Evolutionary conservation across 2,888 invertebrate species (phyloP).

Genomic region (Lamproptera curius): DNA sequence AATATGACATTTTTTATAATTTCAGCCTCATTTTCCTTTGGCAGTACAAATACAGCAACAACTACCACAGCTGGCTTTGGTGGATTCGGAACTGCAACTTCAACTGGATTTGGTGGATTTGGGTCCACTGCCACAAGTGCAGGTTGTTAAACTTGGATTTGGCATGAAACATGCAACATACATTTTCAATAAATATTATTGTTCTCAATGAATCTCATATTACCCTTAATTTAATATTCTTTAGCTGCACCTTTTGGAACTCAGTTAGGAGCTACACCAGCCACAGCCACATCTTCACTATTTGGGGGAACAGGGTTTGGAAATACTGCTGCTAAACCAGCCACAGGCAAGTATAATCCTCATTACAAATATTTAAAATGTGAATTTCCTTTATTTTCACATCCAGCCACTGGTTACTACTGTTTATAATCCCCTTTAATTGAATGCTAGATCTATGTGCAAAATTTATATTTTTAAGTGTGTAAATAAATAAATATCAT

Average conservation of each 20-base stretch:
- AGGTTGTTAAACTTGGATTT: constrained; percentile 32
- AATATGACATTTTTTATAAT: too few relatives aligned
- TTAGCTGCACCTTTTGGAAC: constrained; percentile 70
- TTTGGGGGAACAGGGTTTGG: constrained; percentile 75
- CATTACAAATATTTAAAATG: background rate
- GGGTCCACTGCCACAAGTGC: constrained; percentile 57
- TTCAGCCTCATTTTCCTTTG: constrained; percentile 71
- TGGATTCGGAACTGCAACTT: constrained; percentile 62
- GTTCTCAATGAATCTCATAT: too few relatives aligned
- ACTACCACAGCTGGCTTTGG: constrained; percentile 68
- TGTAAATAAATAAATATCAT: too few relatives aligned
- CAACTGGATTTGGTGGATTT: constrained; percentile 66
- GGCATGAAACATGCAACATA: background rate
- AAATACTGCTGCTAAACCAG: constrained; percentile 61
- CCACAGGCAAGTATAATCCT: constrained; percentile 45
- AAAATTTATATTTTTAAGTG: too few relatives aligned
- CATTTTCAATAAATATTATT: too few relatives aligned
- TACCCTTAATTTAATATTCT: constrained; percentile 7
- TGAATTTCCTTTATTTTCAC: too few relatives aligned
- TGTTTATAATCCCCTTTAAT: too few relatives aligned
- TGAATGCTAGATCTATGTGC: too few relatives aligned
- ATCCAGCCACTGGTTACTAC: too few relatives aligned
- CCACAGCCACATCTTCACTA: constrained; percentile 72
- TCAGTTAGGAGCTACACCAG: constrained; percentile 62
- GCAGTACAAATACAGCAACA: constrained; percentile 70